These are phyloP conservation scores for Drosophila villosipedis DNA, from an alignment of 2,888 invertebrate genomes.

Conservation along the genomic window DNA sequence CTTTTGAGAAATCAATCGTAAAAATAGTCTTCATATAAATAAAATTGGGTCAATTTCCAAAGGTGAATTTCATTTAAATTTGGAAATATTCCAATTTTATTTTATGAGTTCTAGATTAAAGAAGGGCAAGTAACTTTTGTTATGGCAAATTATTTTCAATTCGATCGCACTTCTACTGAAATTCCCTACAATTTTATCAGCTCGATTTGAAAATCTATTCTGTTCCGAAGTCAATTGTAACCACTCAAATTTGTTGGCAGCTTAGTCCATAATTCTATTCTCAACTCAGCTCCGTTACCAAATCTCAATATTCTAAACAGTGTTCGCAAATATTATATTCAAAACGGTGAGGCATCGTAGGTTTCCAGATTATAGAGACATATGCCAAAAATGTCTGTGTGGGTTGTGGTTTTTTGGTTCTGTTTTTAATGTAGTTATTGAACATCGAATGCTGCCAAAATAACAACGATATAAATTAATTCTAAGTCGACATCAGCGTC, in stretches of 20 bases:
- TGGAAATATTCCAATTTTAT: background rate
- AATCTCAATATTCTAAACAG: background rate
- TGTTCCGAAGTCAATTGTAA: no score
- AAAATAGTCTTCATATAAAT: slow-evolving; percentile 6
- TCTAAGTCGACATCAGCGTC: background rate
- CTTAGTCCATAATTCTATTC: background rate
- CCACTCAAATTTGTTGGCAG: background rate
- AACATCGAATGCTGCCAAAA: slow-evolving; percentile 22
- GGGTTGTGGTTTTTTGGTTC: slow-evolving; percentile 21
- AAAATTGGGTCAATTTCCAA: slow-evolving; percentile 9
- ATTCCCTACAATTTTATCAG: no score
- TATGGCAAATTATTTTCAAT: background rate
- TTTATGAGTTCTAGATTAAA: background rate
- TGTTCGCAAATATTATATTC: background rate
- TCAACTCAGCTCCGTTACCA: background rate
- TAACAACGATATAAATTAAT: slow-evolving; percentile 47
- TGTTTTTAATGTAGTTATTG: slow-evolving; percentile 36
- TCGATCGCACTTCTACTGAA: background rate
- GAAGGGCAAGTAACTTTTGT: background rate
- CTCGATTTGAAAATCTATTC: no score
- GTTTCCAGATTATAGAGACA: background rate
- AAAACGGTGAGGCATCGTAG: background rate
- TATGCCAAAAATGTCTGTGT: slow-evolving; percentile 48
- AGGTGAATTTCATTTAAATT: background rate
- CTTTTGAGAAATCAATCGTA: background rate